Conservation (phyloP, 2,888 invertebrate genomes). For the Biston stratarius region DNA sequence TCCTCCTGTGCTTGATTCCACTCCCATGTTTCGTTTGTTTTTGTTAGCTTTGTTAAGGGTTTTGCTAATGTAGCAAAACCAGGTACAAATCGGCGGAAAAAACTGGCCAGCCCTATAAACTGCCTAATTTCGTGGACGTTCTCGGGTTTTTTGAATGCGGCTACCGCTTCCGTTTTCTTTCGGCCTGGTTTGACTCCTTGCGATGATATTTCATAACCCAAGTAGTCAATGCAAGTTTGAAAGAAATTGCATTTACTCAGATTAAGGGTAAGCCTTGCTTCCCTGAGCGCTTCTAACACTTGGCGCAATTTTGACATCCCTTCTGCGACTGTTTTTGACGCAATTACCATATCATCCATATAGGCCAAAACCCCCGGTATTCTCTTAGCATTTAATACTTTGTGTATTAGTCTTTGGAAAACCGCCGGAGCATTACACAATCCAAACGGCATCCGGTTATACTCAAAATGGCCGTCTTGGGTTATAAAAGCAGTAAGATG, state of each 20-base stretch:
- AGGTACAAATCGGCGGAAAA: slow-evolving; percentile 4
- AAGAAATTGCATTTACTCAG: slow-evolving; percentile 11
- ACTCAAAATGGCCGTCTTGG: slow-evolving; percentile 1
- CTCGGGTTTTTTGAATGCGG: background rate
- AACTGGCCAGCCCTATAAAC: slow-evolving; percentile 9
- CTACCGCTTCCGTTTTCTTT: slow-evolving; percentile 3
- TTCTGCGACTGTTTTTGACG: background rate
- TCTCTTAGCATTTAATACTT: background rate
- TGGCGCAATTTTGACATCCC: background rate
- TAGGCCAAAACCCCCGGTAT: background rate
- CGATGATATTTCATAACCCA: background rate
- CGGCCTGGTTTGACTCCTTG: background rate
- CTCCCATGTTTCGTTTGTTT: slow-evolving; percentile 1
- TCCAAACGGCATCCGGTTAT: slow-evolving; percentile 3
- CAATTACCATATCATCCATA: slow-evolving; percentile 6
- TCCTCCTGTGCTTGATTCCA: slow-evolving; percentile 6
- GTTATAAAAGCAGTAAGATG: background rate
- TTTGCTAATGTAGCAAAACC: slow-evolving; percentile 2
- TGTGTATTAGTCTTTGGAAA: slow-evolving; percentile 2
- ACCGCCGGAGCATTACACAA: slow-evolving; percentile 3
- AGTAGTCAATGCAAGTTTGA: background rate
- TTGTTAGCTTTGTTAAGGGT: background rate
- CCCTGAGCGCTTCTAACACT: background rate
- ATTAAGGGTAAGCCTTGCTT: slow-evolving; percentile 4
- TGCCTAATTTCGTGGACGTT: background rate